These are phyloP conservation scores for Apamea epomidion DNA, from an alignment of 2,888 invertebrate genomes.

Conservation along the genomic window DNA sequence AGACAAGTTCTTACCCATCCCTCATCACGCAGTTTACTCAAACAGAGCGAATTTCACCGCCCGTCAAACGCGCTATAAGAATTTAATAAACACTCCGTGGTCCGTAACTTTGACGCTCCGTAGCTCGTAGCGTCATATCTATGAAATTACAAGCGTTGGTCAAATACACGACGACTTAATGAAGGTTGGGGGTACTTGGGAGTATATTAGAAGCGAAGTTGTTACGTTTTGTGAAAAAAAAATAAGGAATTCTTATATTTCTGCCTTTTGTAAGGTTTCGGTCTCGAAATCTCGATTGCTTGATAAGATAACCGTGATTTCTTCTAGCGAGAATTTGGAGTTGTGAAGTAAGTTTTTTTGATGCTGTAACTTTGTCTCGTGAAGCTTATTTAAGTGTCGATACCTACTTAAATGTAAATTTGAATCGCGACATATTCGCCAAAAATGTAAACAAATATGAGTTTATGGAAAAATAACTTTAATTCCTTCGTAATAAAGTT, in stretches of 20 bases:
- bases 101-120: constrained; percentile 50
- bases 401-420: too few species aligned
- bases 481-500: too few species aligned
- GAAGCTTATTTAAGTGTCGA: not conserved
- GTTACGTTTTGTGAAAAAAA: constrained; percentile 1
- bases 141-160: constrained; percentile 65
- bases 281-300: not conserved
- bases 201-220: constrained; percentile 41
- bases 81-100: constrained; percentile 74
- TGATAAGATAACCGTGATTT: not conserved
- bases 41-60: constrained; percentile 29
- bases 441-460: too few species aligned
- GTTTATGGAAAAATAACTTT: too few species aligned
- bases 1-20: constrained; percentile 4
- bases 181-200: constrained; percentile 27
- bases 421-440: too few species aligned
- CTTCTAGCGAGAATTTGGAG: not conserved
- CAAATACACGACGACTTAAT: constrained; percentile 58
- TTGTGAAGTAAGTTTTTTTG: not conserved
- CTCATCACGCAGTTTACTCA: not conserved
- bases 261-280: not conserved
- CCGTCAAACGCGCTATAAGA: constrained; percentile 68
- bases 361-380: not conserved
- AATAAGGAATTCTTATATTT: constrained; percentile 10
- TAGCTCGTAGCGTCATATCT: constrained; percentile 41